Conservation (phyloP, 2,888 invertebrate species). For the Charanyca ferruginea region DNA sequence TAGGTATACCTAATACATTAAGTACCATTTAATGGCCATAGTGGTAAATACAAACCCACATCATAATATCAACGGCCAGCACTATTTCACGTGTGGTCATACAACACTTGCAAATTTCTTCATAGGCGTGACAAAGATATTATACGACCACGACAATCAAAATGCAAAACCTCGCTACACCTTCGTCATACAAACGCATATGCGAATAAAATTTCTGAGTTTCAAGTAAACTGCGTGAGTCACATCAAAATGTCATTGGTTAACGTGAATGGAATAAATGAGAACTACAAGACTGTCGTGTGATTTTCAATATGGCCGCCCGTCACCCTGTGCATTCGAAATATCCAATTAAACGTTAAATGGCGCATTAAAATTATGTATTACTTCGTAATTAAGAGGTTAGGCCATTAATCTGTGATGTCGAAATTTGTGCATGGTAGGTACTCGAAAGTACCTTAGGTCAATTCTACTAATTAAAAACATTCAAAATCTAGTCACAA, state of each 20-base stretch:
- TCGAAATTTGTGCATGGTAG: constrained; percentile 12
- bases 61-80: neutral
- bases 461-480: no score
- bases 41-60: neutral
- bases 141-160: constrained; percentile 52
- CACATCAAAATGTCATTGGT: constrained; percentile 65
- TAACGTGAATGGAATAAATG: constrained; percentile 68
- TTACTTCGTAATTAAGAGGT: constrained; percentile 31
- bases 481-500: no score
- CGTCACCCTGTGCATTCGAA: constrained; percentile 40
- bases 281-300: constrained; percentile 38
- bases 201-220: constrained; percentile 64
- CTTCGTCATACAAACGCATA: constrained; percentile 50
- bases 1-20: no score
- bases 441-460: no score
- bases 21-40: no score
- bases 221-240: constrained; percentile 71
- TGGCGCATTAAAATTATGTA: constrained; percentile 33
- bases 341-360: constrained; percentile 39
- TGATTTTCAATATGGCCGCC: constrained; percentile 31
- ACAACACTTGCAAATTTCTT: constrained; percentile 3
- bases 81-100: constrained; percentile 1
- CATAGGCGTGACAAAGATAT: constrained; percentile 61
- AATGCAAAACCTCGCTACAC: constrained; percentile 54
- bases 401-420: neutral